Percentiles rank a stretch among this genome's conserved stretches.
Evolutionary conservation across 2,888 invertebrate genomes (phyloP).

Genomic region (Tanypteryx hageni): DNA sequence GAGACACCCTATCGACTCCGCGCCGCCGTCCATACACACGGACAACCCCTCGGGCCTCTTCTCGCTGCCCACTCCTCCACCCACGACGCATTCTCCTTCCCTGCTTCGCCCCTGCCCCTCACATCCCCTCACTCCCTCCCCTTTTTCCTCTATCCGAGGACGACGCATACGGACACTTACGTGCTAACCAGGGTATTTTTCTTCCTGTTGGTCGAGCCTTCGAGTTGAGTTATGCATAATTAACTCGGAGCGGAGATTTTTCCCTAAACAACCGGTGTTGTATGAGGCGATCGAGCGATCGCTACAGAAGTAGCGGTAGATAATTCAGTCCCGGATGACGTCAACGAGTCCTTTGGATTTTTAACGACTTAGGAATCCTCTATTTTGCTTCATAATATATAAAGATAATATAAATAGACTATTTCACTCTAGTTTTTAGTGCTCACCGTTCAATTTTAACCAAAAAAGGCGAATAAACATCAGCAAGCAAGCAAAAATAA

Average conservation of each 20-base stretch:
- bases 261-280: background rate
- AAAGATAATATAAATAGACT: too few relatives aligned
- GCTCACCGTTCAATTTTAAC: too few relatives aligned
- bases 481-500: too few relatives aligned
- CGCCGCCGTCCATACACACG: background rate
- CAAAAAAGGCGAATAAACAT: too few relatives aligned
- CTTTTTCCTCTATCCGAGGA: conserved; percentile 3
- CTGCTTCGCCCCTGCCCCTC: background rate
- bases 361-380: too few relatives aligned
- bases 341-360: too few relatives aligned
- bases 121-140: background rate
- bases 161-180: background rate
- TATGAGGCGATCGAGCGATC: background rate
- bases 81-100: background rate
- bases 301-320: background rate
- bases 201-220: conserved; percentile 20
- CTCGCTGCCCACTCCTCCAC: conserved; percentile 5
- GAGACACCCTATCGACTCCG: background rate
- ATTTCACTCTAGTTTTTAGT: too few relatives aligned
- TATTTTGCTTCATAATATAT: too few relatives aligned
- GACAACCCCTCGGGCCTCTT: background rate
- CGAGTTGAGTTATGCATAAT: background rate
- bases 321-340: too few relatives aligned
- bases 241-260: background rate
- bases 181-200: conserved; percentile 16